These are phyloP conservation scores for Acanthosepion pharaonis DNA, from an alignment of 2,888 invertebrate species.

Conservation along the genomic window DNA sequence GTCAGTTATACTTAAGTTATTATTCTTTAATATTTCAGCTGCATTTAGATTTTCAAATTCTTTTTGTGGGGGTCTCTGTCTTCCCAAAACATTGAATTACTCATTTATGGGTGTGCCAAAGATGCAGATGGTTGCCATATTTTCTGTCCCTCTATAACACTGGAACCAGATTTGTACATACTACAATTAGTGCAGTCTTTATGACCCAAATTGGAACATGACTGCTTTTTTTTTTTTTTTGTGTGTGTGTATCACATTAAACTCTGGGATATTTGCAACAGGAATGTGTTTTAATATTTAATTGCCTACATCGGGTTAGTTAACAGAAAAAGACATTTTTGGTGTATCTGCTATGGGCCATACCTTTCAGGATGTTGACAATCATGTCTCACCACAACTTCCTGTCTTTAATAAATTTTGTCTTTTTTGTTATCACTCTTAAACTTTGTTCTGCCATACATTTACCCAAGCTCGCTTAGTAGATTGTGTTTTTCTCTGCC, in stretches of 20 bases:
- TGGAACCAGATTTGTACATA: not conserved
- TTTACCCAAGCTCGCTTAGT: too few species aligned
- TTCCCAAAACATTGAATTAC: not conserved
- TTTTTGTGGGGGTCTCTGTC: not conserved
- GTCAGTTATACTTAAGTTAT: too few species aligned
- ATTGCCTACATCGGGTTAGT: not conserved
- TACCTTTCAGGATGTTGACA: too few species aligned
- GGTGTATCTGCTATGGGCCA: too few species aligned
- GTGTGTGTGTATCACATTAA: not conserved
- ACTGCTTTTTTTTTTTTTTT: not conserved
- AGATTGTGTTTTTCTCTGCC: too few species aligned
- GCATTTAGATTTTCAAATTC: too few species aligned
- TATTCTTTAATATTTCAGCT: too few species aligned
- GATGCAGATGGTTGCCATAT: not conserved
- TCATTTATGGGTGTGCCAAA: not conserved
- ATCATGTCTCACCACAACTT: too few species aligned
- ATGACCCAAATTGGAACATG: not conserved
- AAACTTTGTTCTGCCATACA: too few species aligned
- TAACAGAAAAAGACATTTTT: too few species aligned
- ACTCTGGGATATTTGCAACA: not conserved
- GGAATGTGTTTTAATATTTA: not conserved
- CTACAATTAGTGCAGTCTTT: not conserved
- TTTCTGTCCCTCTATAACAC: not conserved
- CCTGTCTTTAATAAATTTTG: too few species aligned
- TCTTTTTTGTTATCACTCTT: too few species aligned